phyloP scores from a whole-genome alignment of 2,888 invertebrate genomes.

The Plutella xylostella region DNA sequence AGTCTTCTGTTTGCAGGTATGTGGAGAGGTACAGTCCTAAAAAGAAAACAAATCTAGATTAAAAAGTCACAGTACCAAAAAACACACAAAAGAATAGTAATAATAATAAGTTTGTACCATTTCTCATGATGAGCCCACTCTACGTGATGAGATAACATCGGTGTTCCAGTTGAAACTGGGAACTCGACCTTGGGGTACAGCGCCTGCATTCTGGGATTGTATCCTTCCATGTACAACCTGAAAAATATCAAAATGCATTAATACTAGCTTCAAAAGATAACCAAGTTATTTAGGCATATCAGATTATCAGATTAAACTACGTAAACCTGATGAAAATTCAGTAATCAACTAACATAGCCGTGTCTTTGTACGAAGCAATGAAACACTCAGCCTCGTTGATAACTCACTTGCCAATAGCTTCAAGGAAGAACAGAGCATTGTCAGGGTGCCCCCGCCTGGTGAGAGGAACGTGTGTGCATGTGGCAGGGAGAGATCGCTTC shows the following conservation, averaged over 20 bases:
- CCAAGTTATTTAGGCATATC: no score
- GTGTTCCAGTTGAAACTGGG: constrained; percentile 86
- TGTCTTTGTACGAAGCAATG: no score
- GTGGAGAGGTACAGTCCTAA: background rate
- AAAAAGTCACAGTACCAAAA: background rate
- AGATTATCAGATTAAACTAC: no score
- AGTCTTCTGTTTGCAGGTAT: background rate
- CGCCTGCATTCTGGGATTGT: constrained; percentile 74
- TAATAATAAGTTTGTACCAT: constrained; percentile 48
- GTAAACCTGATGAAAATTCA: no score
- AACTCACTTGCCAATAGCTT: constrained; percentile 72
- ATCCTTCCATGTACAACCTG: constrained; percentile 80
- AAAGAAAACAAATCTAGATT: background rate
- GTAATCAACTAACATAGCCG: no score
- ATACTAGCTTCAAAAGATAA: background rate
- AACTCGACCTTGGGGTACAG: constrained; percentile 79
- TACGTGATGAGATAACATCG: constrained; percentile 81
- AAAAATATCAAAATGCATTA: constrained; percentile 52
- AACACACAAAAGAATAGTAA: background rate
- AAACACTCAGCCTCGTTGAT: no score
- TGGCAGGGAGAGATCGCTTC: constrained; percentile 74
- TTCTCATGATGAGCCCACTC: constrained; percentile 83
- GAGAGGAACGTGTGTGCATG: constrained; percentile 76
- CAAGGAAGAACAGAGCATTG: constrained; percentile 64
- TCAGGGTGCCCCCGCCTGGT: constrained; percentile 78